These are phyloP conservation scores for Polydrusus tereticollis DNA, from an alignment of 2,888 invertebrate species.

Conservation along the genomic window DNA sequence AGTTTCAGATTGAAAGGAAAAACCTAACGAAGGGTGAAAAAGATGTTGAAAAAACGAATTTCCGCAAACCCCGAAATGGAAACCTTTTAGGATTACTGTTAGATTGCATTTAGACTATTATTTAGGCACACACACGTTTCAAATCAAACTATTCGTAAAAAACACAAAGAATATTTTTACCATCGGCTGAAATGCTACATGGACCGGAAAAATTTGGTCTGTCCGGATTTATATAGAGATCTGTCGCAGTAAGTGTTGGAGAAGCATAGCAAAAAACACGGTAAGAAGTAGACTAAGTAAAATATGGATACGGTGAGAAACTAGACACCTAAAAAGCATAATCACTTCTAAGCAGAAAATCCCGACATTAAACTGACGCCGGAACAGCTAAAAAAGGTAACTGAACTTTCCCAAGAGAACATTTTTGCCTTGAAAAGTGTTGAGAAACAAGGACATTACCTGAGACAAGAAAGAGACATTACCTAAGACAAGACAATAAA, in stretches of 20 bases:
- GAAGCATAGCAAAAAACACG: background rate
- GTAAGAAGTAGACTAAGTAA: background rate
- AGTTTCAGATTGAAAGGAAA: background rate
- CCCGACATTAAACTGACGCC: too few species aligned
- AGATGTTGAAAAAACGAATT: conserved; percentile 1
- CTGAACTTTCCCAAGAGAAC: too few species aligned
- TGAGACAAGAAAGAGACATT: too few species aligned
- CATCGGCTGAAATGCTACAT: conserved; percentile 17
- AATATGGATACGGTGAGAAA: background rate
- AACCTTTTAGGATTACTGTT: conserved; percentile 21
- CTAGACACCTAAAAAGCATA: background rate
- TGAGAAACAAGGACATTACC: too few species aligned
- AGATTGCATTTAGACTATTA: conserved; percentile 28
- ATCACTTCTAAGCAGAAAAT: too few species aligned
- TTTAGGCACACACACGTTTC: conserved; percentile 28
- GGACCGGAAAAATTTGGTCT: conserved; percentile 27
- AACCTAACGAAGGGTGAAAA: conserved; percentile 5
- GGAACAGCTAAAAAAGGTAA: too few species aligned
- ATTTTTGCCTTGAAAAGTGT: too few species aligned
- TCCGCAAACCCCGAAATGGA: conserved; percentile 5
- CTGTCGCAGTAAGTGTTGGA: background rate
- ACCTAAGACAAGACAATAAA: too few species aligned
- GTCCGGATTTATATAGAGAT: background rate
- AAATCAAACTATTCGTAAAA: conserved; percentile 33
- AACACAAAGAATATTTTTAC: conserved; percentile 24